These are phyloP conservation scores for Takifugu ocellatus DNA, from an alignment of 2,797 vertebrate species.

Conservation along the genomic window DNA sequence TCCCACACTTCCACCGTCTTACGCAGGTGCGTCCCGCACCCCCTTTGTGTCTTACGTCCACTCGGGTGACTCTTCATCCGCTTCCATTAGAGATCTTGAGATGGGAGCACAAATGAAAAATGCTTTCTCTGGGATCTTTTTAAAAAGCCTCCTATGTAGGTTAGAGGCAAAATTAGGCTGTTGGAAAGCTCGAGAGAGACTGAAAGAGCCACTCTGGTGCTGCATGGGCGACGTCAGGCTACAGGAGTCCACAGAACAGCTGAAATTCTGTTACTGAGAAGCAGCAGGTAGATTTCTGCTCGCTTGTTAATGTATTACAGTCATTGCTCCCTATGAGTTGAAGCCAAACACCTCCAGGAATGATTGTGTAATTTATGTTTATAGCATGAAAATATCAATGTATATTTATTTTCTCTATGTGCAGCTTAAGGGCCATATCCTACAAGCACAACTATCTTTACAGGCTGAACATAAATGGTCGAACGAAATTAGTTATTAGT, in stretches of 20 bases:
- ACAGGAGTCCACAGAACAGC: constrained; percentile 58
- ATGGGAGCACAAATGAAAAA: constrained; percentile 67
- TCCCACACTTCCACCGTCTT: constrained; percentile 4
- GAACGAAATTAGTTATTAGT: not conserved
- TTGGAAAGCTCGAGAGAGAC: constrained; percentile 71
- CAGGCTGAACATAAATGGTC: not conserved
- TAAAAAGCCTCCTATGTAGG: constrained; percentile 79
- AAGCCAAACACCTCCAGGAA: not conserved
- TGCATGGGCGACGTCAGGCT: constrained; percentile 67
- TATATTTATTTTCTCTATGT: not conserved
- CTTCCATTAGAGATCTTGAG: constrained; percentile 48
- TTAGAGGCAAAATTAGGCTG: constrained; percentile 80
- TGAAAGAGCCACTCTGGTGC: constrained; percentile 64
- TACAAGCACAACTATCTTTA: not conserved
- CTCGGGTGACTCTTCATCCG: constrained; percentile 46
- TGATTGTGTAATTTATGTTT: not conserved
- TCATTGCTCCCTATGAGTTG: constrained; percentile 2
- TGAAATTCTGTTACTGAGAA: constrained; percentile 27
- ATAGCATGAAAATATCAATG: not conserved
- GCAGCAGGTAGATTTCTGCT: constrained; percentile 33
- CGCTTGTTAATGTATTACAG: constrained; percentile 28
- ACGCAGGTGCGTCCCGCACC: constrained; percentile 10
- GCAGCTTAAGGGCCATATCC: not conserved
- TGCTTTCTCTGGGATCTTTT: constrained; percentile 76
- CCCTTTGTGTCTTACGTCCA: constrained; percentile 20